Base-by-base conservation (phyloP, 2,888 invertebrate species). In the Dolomedes plantarius region DNA sequence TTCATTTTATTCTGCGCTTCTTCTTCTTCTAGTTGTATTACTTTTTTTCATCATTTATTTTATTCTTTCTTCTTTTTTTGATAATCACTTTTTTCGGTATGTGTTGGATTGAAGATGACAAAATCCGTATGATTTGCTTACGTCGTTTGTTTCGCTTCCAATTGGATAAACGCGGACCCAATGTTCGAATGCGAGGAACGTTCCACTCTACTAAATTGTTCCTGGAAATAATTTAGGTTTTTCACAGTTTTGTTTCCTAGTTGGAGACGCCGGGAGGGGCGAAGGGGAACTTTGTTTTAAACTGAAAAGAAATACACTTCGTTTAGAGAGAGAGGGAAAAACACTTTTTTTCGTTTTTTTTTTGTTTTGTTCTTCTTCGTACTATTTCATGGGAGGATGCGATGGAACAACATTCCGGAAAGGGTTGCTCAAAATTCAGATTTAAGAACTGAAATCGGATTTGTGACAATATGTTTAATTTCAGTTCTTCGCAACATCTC, bases 91-190 rank as follows among this genome's bases (percentile, higher is more conserved):
- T 83, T 85, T 77, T 64, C 65, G 65, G 71, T 67, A 85, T 72
- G 16, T 56, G 72, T 46, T 68, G 62, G 83, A 85, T 85, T 85
- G 83, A 85, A 85, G 83, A 85, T 85, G 83, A 77, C 83, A 85
- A 85, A 85, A 85, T 85, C 83, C 83, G 50, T 85, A 77, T 85
- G 83, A 85, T 85, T 85, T 85, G 83, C 68, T 85, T 85, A 85
- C 83, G 77, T 85, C 72, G 68, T 85, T 85, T 85, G 77, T 77
- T 85, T 77, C 83, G 56, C 28, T 76, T 28, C 72, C 83, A 85
- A 85, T 85, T 85, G 77, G 73, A 85, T 85, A 85, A 85, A 77
- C 77, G 76, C 72, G 19, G 69, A 36, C 74, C 56, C 39, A 46
- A 32, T 28, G 62, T 82, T 76, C 71, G 68, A 85, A 85, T 68